Evolutionary conservation across 2,888 invertebrate genomes (phyloP).

Genomic region (Ramazzottius varieornatus): DNA sequence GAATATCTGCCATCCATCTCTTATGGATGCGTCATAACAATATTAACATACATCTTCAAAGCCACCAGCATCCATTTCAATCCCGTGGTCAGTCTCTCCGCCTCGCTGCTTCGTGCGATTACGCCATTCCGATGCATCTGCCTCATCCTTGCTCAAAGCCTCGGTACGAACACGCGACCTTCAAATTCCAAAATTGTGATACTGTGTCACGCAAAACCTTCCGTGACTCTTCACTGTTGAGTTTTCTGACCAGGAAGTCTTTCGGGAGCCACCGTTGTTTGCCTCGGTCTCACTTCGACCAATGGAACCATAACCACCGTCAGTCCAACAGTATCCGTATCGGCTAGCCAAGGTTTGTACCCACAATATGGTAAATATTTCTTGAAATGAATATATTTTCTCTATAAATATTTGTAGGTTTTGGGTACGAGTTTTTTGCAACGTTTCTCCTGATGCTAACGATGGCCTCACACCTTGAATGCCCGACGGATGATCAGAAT

Average conservation of each 20-base stretch:
- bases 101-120: not conserved
- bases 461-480: not conserved
- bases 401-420: not conserved
- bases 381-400: too few relatives aligned
- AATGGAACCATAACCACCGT: not conserved
- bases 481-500: not conserved
- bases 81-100: not conserved
- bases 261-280: not conserved
- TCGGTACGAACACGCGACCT: too few relatives aligned
- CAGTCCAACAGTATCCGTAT: not conserved
- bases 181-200: too few relatives aligned
- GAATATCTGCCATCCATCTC: not conserved
- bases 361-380: not conserved
- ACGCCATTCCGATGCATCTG: not conserved
- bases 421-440: slow-evolving; percentile 1
- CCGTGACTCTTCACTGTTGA: not conserved
- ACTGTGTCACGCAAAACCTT: not conserved
- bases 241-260: not conserved
- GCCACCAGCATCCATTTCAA: not conserved
- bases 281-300: not conserved
- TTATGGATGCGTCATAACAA: not conserved
- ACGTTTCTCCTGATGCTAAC: not conserved
- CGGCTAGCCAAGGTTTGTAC: not conserved
- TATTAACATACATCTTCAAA: not conserved
- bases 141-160: not conserved